These are phyloP conservation scores for Alloscopus bannaensis DNA, from an alignment of 2,888 invertebrate genomes.

Conservation along the genomic window DNA sequence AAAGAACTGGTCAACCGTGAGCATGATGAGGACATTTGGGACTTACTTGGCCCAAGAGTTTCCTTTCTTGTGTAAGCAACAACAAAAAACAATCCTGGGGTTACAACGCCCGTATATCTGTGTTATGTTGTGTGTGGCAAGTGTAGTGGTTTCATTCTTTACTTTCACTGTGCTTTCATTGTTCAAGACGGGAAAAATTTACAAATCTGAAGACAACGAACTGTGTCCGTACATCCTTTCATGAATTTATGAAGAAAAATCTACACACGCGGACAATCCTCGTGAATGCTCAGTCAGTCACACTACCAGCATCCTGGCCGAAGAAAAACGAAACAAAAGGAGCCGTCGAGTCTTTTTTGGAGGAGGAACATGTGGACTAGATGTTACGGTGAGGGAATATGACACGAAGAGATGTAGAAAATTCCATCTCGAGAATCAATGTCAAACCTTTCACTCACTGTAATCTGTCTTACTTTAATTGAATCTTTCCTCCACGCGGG, in stretches of 20 bases:
- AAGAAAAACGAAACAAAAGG: background rate
- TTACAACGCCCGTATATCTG: conserved; percentile 5
- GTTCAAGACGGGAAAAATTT: background rate
- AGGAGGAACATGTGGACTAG: background rate
- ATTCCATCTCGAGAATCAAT: conserved; percentile 27
- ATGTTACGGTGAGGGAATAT: too few species aligned
- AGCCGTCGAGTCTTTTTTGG: background rate
- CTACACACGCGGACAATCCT: background rate
- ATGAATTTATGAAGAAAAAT: background rate
- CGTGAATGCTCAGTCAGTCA: background rate
- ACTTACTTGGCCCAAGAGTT: too few species aligned
- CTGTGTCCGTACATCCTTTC: background rate
- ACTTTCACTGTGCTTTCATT: background rate
- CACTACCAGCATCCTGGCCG: background rate
- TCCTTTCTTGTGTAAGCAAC: background rate
- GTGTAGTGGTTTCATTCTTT: conserved; percentile 28
- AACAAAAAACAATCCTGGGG: background rate
- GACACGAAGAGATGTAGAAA: background rate
- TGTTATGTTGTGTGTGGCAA: conserved; percentile 12
- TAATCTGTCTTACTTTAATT: conserved; percentile 55
- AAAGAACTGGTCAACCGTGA: conserved; percentile 26
- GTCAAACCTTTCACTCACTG: conserved; percentile 41
- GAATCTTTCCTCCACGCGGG: conserved; percentile 32
- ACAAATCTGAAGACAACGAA: background rate
- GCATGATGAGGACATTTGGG: conserved; percentile 27